These are phyloP conservation scores for Pristionchus pacificus DNA, from an alignment of 1,140 invertebrate species.

Conservation along the genomic window DNA sequence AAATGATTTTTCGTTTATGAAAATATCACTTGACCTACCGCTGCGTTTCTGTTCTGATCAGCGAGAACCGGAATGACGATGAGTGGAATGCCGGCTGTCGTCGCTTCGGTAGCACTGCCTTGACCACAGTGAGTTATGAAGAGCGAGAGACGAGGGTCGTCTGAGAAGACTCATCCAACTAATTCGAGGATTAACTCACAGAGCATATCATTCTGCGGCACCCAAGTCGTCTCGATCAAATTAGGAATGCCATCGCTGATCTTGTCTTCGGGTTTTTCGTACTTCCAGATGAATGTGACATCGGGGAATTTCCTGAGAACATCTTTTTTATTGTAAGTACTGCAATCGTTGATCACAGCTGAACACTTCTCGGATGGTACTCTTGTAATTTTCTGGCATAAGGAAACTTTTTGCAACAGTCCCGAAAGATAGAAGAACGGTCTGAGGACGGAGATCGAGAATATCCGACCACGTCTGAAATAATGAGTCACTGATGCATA, in stretches of 20 bases:
- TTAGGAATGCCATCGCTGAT: conserved; percentile 18
- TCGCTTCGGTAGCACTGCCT: conserved; percentile 29
- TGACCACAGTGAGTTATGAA: conserved; percentile 35
- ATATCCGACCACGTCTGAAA: neutral
- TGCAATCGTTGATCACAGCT: no score
- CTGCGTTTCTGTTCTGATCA: conserved; percentile 35
- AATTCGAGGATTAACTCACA: conserved; percentile 7
- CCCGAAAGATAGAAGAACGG: neutral
- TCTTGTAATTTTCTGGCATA: neutral
- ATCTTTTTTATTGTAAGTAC: no score
- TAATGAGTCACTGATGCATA: neutral
- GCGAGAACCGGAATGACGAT: conserved; percentile 33
- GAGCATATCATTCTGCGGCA: conserved; percentile 36
- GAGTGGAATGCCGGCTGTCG: conserved; percentile 25
- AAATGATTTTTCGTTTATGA: no score
- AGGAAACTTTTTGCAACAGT: neutral
- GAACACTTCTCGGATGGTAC: neutral
- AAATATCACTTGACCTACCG: conserved; percentile 14
- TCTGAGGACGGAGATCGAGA: neutral
- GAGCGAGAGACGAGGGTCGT: conserved; percentile 18
- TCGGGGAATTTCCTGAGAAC: conserved; percentile 27
- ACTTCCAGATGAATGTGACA: conserved; percentile 40
- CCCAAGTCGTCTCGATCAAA: conserved; percentile 30
- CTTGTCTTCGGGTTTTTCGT: conserved; percentile 33
- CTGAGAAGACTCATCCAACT: conserved; percentile 13